Conservation (phyloP, 2,113 vertebrate species). For the Sturnira hondurensis region DNA sequence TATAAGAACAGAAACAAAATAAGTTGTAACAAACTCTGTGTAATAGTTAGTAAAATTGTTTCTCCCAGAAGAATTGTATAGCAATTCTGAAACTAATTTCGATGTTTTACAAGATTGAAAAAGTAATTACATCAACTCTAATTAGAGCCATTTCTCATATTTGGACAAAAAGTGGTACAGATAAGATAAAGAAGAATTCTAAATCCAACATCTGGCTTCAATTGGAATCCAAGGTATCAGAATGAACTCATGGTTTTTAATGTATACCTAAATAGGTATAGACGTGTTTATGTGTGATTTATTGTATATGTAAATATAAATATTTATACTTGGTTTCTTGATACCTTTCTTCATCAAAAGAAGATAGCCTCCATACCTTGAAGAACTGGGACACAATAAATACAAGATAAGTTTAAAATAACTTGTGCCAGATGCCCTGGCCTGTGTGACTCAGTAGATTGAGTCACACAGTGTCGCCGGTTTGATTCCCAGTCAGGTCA, state of each 20-base stretch:
- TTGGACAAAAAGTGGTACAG: background rate
- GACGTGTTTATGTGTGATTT: background rate
- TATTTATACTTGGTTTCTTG: background rate
- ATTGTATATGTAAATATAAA: background rate
- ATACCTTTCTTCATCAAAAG: background rate
- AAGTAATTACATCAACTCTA: background rate
- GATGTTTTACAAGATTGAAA: background rate
- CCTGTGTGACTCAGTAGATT: no score
- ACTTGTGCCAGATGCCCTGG: background rate
- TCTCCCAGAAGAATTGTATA: background rate
- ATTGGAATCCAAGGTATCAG: background rate
- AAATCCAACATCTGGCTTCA: background rate
- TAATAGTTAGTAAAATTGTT: background rate
- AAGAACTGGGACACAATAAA: background rate
- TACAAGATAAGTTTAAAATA: background rate
- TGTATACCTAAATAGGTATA: background rate
- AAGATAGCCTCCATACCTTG: background rate
- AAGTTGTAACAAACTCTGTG: background rate
- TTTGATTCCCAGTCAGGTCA: no score
- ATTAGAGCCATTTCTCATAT: background rate
- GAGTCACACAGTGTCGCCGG: no score
- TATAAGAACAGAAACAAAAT: background rate
- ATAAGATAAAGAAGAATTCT: background rate
- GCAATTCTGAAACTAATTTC: background rate
- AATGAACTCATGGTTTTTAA: background rate